A percentile compares a stretch with the other conserved stretches of the same genome.
phyloP scores from a whole-genome alignment of 2,888 invertebrate species.

The Margaritifera margaritifera region DNA sequence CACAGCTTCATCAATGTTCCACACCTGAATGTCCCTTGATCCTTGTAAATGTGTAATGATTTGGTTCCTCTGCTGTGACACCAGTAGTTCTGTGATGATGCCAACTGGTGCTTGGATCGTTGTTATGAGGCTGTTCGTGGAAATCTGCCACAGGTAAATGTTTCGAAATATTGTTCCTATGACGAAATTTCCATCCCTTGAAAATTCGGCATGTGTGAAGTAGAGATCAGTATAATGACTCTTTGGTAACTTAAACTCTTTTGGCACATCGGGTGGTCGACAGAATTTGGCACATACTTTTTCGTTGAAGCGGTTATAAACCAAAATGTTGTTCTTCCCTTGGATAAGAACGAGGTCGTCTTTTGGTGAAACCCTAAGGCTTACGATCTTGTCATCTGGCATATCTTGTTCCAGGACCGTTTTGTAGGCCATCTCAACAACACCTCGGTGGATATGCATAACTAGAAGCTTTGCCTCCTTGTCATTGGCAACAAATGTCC shows the following conservation, averaged over 20 bases:
- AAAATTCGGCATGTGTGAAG: conserved; percentile 67
- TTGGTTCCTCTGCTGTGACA: conserved; percentile 54
- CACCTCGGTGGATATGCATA: conserved; percentile 59
- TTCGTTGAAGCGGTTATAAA: conserved; percentile 61
- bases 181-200: conserved; percentile 63
- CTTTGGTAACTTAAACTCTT: conserved; percentile 68
- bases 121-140: conserved; percentile 47
- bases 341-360: conserved; percentile 54
- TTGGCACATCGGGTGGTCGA: conserved; percentile 63
- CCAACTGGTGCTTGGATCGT: conserved; percentile 69
- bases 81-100: conserved; percentile 58
- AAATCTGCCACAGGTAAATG: conserved; percentile 68
- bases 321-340: conserved; percentile 54
- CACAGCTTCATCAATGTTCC: conserved; percentile 65
- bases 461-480: conserved; percentile 59
- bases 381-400: conserved; percentile 43
- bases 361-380: conserved; percentile 52
- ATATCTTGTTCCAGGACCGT: conserved; percentile 54
- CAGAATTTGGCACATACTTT: conserved; percentile 55
- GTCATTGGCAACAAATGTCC: conserved; percentile 60
- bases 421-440: conserved; percentile 66
- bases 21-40: conserved; percentile 61
- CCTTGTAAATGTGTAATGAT: conserved; percentile 60
- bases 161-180: conserved; percentile 69
- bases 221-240: conserved; percentile 49